Evolutionary conservation across 2,113 vertebrate species (phyloP).

Genomic region (Zosterops japonicus): DNA sequence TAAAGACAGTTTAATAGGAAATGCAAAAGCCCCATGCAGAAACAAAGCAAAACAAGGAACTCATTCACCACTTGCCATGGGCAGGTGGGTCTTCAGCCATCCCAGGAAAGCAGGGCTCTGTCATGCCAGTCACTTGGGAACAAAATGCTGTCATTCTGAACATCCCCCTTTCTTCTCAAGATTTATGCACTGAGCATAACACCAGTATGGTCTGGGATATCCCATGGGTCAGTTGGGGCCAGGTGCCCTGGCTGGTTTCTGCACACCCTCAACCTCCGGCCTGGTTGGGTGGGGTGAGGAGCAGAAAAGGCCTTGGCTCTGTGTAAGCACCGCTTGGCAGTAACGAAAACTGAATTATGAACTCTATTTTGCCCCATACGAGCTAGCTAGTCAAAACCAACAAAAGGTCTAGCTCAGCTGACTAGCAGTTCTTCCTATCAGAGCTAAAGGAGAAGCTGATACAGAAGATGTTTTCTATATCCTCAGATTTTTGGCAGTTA

Average conservation of each 20-base stretch:
- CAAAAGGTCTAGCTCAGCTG: background rate
- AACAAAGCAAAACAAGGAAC: background rate
- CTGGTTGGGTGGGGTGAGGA: background rate
- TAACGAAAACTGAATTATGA: background rate
- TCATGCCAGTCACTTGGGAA: background rate
- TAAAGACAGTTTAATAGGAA: background rate
- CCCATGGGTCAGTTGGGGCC: background rate
- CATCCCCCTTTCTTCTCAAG: background rate
- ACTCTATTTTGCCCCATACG: background rate
- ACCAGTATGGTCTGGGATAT: too few species aligned
- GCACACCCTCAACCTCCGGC: background rate
- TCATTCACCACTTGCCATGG: background rate
- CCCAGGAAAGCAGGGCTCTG: background rate
- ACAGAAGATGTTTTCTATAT: background rate
- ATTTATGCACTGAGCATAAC: background rate
- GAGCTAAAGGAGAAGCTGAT: background rate
- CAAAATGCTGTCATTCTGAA: background rate
- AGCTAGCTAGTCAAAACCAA: background rate
- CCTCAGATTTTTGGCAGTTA: background rate
- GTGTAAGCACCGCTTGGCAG: background rate
- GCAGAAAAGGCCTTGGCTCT: background rate
- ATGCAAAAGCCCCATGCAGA: background rate
- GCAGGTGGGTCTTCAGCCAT: background rate
- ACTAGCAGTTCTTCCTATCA: background rate
- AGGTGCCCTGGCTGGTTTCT: background rate